A percentile compares a stretch with the other conserved stretches of the same genome.
Conservation (phyloP, 2,797 vertebrate genomes). For the Smutsia gigantea region DNA sequence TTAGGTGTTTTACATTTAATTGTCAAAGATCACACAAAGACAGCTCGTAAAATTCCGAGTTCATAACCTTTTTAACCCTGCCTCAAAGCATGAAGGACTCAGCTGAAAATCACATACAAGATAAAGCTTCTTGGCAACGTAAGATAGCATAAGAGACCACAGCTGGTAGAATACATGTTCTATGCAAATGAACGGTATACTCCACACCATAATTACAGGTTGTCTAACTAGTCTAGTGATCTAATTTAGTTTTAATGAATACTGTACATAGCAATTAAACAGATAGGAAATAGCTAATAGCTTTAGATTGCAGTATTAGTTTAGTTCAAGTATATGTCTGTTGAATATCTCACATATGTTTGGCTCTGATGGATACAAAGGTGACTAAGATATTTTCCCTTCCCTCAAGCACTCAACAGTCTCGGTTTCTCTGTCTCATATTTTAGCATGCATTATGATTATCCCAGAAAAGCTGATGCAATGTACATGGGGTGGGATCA, state of each 20-base stretch:
- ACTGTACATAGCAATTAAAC: not conserved
- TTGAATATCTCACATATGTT: constrained; percentile 8
- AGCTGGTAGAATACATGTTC: not conserved
- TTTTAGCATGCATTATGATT: not conserved
- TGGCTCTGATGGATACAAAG: not conserved
- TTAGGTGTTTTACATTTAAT: not conserved
- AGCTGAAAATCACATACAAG: not conserved
- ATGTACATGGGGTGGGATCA: not conserved
- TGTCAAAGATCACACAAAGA: not conserved
- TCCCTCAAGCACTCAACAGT: not conserved
- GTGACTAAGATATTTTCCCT: not conserved
- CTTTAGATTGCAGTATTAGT: constrained; percentile 24
- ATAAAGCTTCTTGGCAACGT: not conserved
- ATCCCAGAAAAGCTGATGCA: not conserved
- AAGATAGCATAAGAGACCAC: not conserved
- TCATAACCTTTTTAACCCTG: not conserved
- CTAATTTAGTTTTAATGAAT: constrained; percentile 36
- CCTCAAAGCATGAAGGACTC: not conserved
- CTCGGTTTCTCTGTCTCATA: not conserved
- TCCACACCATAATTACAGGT: constrained; percentile 19
- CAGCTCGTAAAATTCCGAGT: not conserved
- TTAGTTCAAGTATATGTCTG: not conserved
- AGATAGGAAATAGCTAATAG: constrained; percentile 25
- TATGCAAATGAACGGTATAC: not conserved
- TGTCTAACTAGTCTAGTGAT: not conserved